Percentiles rank a stretch among this genome's conserved stretches.
Conservation (phyloP, 2,888 invertebrate species). For the Heliothis peltigera region DNA sequence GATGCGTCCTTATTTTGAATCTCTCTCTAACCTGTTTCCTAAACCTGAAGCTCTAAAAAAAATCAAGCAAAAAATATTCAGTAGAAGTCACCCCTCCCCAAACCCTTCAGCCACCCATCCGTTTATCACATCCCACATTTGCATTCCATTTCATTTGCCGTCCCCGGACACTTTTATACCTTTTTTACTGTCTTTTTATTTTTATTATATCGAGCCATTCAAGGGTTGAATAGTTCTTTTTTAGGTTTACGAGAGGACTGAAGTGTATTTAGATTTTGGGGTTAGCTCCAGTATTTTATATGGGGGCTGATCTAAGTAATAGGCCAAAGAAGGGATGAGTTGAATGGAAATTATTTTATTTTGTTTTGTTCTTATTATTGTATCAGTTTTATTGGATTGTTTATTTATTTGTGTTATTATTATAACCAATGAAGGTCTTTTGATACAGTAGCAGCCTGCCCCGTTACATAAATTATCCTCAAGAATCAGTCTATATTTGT, state of each 20-base stretch:
- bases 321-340: constrained; percentile 50
- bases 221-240: constrained; percentile 76
- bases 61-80: constrained; percentile 44
- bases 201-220: constrained; percentile 72
- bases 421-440: not conserved
- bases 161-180: constrained; percentile 79
- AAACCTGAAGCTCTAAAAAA: constrained; percentile 13
- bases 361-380: constrained; percentile 39
- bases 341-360: constrained; percentile 44
- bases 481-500: too few species aligned
- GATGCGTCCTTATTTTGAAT: too few species aligned
- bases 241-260: constrained; percentile 72
- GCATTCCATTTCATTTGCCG: constrained; percentile 86
- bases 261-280: constrained; percentile 60
- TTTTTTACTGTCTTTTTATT: constrained; percentile 82
- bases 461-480: too few species aligned
- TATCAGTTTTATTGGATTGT: constrained; percentile 27
- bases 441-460: not conserved
- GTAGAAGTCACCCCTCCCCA: constrained; percentile 29
- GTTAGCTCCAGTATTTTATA: constrained; percentile 53
- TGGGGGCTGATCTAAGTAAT: constrained; percentile 53
- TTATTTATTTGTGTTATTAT: not conserved
- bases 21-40: constrained; percentile 12
- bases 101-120: constrained; percentile 56
- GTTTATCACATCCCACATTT: constrained; percentile 79